Base-by-base conservation (phyloP, 2,888 invertebrate species). In the Parelbella ahira region DNA sequence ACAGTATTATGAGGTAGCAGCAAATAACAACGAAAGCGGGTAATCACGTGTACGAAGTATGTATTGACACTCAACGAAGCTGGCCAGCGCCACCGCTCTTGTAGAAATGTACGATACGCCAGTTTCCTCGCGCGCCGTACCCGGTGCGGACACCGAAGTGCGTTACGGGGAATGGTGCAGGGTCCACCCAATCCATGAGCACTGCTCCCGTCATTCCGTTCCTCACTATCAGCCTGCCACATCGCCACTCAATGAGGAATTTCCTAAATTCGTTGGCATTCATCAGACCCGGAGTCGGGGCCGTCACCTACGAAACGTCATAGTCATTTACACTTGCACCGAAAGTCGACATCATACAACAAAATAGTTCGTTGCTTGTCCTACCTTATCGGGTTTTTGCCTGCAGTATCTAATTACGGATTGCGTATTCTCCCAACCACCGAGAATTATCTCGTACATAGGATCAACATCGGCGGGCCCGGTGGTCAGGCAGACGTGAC, bases 401-500 rank as follows among this genome's bases (percentile, higher is more conserved):
- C 89, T 87, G 81, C 89, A 88, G 68, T 90, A 78, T 66, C 91
- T 90, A 68, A 91, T 91, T 50, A 90, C 91, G 21, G 91, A 91
- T 53, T 90, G 88, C 29, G 82, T 86, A 68, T 92, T 92, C 47
- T 90, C 89, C 92, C 92, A 92, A 46, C 92, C 92, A 36, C 92
- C 92, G 53, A 92, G 86, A 56, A 92, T 88, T 51, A 92, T 80
- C 78, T 92, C 92, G 64, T 91, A 91, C 83, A 91, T 90, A 12
- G 90, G 90, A 53, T 89, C 88, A 43, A 89, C 80, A 61, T 90
- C 90, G 23, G 70, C 80, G 32, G 89, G 88, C 8, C 75, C 86
- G 50, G 71, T 62, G 24, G 90, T 88, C 49, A 92, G 79, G 48
- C 90, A 89, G 48, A 92, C 63, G 70, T 92, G 92, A 53, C 90